Conservation (phyloP, 2,888 invertebrate genomes). For the Phortica okadai region DNA sequence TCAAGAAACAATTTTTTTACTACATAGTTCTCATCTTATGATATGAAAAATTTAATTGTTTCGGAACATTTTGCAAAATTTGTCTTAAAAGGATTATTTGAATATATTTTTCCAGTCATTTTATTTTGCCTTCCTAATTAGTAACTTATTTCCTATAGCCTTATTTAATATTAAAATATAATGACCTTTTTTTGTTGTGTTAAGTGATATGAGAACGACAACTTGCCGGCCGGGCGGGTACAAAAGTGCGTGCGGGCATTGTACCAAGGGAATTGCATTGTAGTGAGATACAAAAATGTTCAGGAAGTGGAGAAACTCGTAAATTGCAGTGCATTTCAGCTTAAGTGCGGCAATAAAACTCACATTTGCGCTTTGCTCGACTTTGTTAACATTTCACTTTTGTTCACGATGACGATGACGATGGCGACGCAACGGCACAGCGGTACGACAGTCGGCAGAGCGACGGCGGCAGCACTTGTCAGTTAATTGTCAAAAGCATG, state of each 20-base stretch:
- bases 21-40: too few relatives aligned
- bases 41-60: too few relatives aligned
- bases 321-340: conserved; percentile 21
- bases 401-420: neutral
- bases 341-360: conserved; percentile 36
- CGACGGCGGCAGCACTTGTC: conserved; percentile 23
- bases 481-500: conserved; percentile 32
- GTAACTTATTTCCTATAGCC: too few relatives aligned
- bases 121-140: too few relatives aligned
- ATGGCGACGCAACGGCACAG: neutral
- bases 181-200: too few relatives aligned
- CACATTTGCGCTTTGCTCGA: conserved; percentile 31
- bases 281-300: neutral
- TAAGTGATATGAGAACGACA: too few relatives aligned
- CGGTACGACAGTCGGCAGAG: neutral
- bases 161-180: too few relatives aligned
- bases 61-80: too few relatives aligned
- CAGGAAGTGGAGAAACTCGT: conserved; percentile 10
- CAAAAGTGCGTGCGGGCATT: neutral
- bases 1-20: too few relatives aligned
- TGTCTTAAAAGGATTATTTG: too few relatives aligned
- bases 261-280: neutral
- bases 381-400: conserved; percentile 19
- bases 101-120: too few relatives aligned
- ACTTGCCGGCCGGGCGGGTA: too few relatives aligned